Percentiles rank a stretch among this genome's conserved stretches.
Conservation (phyloP, 2,113 vertebrate species). For the Oreamnos americanus region DNA sequence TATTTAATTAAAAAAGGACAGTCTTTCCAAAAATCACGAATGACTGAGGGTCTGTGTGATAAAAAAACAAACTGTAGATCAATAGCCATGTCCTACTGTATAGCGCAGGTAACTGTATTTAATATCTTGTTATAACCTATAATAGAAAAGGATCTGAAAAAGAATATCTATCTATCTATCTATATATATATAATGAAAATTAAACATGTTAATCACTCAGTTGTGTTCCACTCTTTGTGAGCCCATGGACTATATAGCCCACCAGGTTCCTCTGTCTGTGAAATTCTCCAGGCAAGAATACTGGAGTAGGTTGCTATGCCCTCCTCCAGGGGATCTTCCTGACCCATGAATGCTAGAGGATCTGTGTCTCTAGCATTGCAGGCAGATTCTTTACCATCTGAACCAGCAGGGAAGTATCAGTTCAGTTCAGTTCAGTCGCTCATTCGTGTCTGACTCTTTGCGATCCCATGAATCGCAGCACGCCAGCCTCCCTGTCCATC, state of each 20-base stretch:
- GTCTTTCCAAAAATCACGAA: neutral
- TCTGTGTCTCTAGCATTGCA: neutral
- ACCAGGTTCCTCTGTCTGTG: neutral
- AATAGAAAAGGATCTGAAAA: neutral
- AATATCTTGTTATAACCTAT: neutral
- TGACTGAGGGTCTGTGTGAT: neutral
- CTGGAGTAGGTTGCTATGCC: neutral
- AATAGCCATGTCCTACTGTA: neutral
- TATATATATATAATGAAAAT: neutral
- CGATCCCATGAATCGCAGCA: no score
- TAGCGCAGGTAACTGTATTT: neutral
- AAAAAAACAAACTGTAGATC: neutral
- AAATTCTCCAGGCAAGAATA: neutral
- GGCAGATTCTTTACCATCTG: neutral
- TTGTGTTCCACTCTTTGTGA: neutral
- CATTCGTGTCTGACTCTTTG: no score
- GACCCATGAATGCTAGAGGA: neutral
- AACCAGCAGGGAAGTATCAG: neutral
- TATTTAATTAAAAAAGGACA: neutral
- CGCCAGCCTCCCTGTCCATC: no score
- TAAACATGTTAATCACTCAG: neutral
- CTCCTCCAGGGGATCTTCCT: neutral
- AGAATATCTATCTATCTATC: neutral
- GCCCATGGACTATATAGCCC: neutral
- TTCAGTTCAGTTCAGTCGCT: no score